phyloP scores from a whole-genome alignment of 64 coral and sea anemone species.

The Dendronephthya gigantea region DNA sequence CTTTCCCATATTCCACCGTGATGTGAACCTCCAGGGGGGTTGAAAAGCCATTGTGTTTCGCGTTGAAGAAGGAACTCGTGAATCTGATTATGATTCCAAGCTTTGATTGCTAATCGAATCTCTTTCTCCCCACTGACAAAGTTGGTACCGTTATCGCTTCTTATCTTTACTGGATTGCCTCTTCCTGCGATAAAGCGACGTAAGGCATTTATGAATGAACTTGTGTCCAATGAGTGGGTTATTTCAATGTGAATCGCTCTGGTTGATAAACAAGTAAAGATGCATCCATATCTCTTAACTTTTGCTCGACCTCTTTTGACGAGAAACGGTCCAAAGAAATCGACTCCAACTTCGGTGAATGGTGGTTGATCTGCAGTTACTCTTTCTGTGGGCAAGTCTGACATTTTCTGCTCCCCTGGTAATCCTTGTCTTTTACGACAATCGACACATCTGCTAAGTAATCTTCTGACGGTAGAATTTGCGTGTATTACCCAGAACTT shows the following conservation, averaged over 20 bases:
- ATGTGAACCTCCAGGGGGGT: neutral
- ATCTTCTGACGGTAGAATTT: neutral
- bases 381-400: neutral
- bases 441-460: neutral
- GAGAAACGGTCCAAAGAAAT: neutral
- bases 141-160: neutral
- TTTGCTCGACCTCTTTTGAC: neutral
- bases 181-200: neutral
- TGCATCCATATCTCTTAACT: neutral
- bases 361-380: neutral
- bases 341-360: neutral
- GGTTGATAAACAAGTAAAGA: neutral
- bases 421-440: neutral
- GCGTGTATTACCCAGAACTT: slow-evolving; percentile 13
- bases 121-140: neutral
- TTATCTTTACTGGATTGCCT: neutral
- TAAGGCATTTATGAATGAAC: neutral
- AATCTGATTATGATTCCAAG: neutral
- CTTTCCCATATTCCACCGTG: slow-evolving; percentile 4
- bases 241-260: neutral
- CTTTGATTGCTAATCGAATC: neutral
- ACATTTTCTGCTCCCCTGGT: neutral
- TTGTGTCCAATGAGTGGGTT: neutral
- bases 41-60: neutral
- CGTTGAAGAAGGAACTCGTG: neutral